These are phyloP conservation scores for Nomada hirtipes DNA, from an alignment of 2,888 invertebrate species.

Conservation along the genomic window DNA sequence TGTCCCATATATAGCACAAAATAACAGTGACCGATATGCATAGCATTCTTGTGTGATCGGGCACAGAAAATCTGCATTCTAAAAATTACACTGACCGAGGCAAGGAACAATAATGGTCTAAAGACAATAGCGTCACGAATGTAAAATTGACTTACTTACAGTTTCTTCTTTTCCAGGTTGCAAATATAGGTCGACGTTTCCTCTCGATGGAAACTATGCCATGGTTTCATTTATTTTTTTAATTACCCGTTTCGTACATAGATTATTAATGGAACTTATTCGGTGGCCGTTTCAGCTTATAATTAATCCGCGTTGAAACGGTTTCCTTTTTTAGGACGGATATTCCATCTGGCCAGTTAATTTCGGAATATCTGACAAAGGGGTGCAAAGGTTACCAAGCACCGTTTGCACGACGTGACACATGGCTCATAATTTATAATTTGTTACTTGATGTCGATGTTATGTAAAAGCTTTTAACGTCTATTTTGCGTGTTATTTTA, in stretches of 20 bases:
- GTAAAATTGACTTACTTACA: slow-evolving; percentile 10
- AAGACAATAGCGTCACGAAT: slow-evolving; percentile 21
- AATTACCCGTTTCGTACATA: not conserved
- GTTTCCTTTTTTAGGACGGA: slow-evolving; percentile 15
- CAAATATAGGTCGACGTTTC: slow-evolving; percentile 7
- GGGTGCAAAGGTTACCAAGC: slow-evolving; percentile 13
- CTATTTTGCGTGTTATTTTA: too few relatives aligned
- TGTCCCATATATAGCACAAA: not conserved
- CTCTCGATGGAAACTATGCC: not conserved
- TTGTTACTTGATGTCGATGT: too few relatives aligned
- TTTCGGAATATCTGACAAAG: not conserved
- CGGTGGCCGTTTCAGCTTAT: not conserved
- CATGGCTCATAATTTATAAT: not conserved
- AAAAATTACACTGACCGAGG: not conserved
- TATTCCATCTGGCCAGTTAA: slow-evolving; percentile 6
- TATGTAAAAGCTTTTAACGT: too few relatives aligned
- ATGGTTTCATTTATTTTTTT: not conserved
- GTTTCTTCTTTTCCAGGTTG: not conserved
- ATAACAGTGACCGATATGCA: slow-evolving; percentile 22
- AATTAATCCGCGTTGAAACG: slow-evolving; percentile 19
- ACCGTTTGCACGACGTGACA: not conserved
- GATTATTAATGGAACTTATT: slow-evolving; percentile 15
- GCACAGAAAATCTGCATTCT: slow-evolving; percentile 13
- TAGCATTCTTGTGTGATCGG: slow-evolving; percentile 18
- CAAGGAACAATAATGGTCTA: not conserved